phyloP scores from a whole-genome alignment of 2,888 invertebrate species.

The Megastigmus dorsalis region DNA sequence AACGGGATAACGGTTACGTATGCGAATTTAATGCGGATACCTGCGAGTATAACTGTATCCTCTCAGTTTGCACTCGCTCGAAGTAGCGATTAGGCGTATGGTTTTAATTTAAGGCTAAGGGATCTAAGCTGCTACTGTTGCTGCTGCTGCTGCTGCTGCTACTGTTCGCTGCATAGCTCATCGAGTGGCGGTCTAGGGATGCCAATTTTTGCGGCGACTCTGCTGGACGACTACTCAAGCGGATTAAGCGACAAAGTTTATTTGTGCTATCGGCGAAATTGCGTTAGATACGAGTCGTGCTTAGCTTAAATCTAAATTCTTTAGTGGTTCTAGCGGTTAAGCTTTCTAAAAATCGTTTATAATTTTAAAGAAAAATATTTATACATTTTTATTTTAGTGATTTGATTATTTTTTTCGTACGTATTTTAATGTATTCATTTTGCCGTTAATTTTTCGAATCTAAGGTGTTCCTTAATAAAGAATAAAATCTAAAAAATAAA shows the following conservation, averaged over 20 bases:
- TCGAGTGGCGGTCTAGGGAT: too few species aligned
- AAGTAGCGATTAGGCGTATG: slow-evolving; percentile 41
- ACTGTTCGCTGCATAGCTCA: too few species aligned
- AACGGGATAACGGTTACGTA: slow-evolving; percentile 44
- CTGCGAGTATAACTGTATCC: slow-evolving; percentile 26
- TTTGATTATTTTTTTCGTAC: not conserved
- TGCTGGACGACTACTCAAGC: too few species aligned
- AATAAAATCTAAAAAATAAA: not conserved
- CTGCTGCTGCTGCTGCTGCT: not conserved
- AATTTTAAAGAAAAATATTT: not conserved
- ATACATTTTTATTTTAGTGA: not conserved
- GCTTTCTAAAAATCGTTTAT: too few species aligned
- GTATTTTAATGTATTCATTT: not conserved
- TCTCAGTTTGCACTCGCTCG: not conserved
- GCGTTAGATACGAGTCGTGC: too few species aligned
- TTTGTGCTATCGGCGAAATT: not conserved
- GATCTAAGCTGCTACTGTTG: not conserved
- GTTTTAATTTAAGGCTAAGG: slow-evolving; percentile 43
- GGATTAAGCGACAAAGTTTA: too few species aligned
- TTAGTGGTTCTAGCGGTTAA: too few species aligned
- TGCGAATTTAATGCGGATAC: slow-evolving; percentile 49
- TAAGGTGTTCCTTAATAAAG: not conserved
- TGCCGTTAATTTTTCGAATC: not conserved
- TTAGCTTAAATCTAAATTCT: too few species aligned
- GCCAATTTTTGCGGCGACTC: slow-evolving; percentile 31